Evolutionary conservation across 2,113 vertebrate genomes (phyloP).

Genomic region (Gadus chalcogrammus): DNA sequence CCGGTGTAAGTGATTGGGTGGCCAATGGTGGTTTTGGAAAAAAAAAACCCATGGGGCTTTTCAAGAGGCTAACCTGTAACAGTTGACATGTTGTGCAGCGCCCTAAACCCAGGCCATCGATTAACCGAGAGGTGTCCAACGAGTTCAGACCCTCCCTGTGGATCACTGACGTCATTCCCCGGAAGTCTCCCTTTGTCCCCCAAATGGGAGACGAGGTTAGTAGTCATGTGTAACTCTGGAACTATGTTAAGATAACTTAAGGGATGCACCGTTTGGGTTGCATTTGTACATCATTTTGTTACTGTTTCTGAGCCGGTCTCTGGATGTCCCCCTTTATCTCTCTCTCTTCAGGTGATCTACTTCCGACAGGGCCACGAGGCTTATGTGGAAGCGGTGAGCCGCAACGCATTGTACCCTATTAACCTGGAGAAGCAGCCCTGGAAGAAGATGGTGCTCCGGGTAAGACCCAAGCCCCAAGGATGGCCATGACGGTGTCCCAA

Average conservation of each 20-base stretch:
- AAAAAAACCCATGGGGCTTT: too few species aligned
- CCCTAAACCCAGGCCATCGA: constrained; percentile 67
- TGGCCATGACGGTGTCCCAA: not conserved
- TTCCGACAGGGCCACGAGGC: constrained; percentile 96
- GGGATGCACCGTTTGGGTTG: not conserved
- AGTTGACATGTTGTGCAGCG: constrained; percentile 37
- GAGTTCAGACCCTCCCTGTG: constrained; percentile 88
- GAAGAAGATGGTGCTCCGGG: constrained; percentile 89
- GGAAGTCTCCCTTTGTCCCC: constrained; percentile 93
- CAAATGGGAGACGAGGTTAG: constrained; percentile 96
- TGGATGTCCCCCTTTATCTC: not conserved
- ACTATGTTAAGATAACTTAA: not conserved
- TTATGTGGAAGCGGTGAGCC: constrained; percentile 89
- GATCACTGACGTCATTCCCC: constrained; percentile 91
- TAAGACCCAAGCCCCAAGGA: constrained; percentile 54
- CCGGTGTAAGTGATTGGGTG: too few species aligned
- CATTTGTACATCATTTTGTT: not conserved
- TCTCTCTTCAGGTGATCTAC: constrained; percentile 86
- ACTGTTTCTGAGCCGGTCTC: not conserved
- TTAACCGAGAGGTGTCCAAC: constrained; percentile 76
- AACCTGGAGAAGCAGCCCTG: constrained; percentile 92
- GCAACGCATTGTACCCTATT: constrained; percentile 83
- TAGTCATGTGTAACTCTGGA: not conserved
- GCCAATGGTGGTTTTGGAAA: too few species aligned
- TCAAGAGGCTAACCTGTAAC: too few species aligned